Conservation (phyloP, 2,888 invertebrate species). For the Hydrotaea diabolus region DNA sequence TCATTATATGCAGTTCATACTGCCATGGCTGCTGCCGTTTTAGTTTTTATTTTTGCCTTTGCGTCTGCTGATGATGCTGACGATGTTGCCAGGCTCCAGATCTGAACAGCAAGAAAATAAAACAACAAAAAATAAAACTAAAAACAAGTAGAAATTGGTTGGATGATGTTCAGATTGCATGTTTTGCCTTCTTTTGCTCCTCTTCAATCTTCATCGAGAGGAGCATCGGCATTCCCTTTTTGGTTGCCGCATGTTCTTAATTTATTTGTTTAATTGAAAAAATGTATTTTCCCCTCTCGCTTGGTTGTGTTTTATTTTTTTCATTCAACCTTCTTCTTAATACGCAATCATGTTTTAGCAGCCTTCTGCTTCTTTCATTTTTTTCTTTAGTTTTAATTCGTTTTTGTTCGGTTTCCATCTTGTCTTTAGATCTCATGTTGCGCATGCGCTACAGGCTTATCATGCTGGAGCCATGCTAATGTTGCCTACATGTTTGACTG, state of each 20-base stretch:
- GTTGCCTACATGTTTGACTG: constrained; percentile 11
- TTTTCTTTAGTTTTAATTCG: not conserved
- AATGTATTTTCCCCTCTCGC: constrained; percentile 71
- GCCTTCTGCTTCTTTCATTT: constrained; percentile 9
- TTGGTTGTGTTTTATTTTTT: constrained; percentile 59
- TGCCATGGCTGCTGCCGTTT: constrained; percentile 56
- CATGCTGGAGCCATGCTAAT: constrained; percentile 37
- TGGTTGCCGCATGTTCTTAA: constrained; percentile 69
- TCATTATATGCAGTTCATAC: constrained; percentile 49
- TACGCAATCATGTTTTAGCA: constrained; percentile 51
- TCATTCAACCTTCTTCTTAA: constrained; percentile 21
- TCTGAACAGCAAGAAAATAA: constrained; percentile 51
- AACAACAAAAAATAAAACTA: constrained; percentile 60
- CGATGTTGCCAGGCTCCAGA: constrained; percentile 53
- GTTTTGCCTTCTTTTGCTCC: constrained; percentile 52
- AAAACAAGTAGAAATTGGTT: constrained; percentile 66
- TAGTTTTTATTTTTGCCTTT: too few species aligned
- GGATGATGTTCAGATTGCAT: constrained; percentile 70
- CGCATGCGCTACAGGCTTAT: constrained; percentile 59
- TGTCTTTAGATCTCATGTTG: constrained; percentile 55
- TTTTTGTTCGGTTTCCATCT: constrained; percentile 16
- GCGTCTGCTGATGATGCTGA: constrained; percentile 62
- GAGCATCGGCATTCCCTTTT: constrained; percentile 59
- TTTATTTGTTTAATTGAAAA: constrained; percentile 80
- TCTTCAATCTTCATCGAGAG: constrained; percentile 11